Evolutionary conservation across 2,113 vertebrate genomes (phyloP), one percentile per base, ranked within the genome.

Genomic region (Salvator merianae): DNA sequence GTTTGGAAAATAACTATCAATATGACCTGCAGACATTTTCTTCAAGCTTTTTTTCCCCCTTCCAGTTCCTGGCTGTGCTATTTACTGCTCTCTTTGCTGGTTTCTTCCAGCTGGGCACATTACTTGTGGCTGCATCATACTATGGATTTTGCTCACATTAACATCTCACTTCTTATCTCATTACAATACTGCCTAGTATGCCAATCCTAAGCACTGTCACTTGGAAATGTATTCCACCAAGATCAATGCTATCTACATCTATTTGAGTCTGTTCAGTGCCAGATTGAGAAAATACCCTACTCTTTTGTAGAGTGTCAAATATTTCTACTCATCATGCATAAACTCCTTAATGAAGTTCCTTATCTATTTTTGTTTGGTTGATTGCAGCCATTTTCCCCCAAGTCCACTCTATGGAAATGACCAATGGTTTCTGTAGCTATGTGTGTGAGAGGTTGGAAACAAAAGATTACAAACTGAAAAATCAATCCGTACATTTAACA

Each of bases 171-270:
- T 78, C 76, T 18, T 72, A 26, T 71, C 30, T 47, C 65, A 79
- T 79, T 77, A 84, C 10, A 62, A 63, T 79, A 71, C 13, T 34
- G 20, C 18, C 53, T 32, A 78, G 43, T 55, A 77, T 34, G 55
- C 40, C 68, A 84, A 18, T 72, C 9, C 53, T 84, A 79, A 78
- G 22, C n/a, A 79, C 13, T 34, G 22, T 79, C n/a, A 82, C 36
- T 43, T 82, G 36, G 8, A 73, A 73, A 73, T 32, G 18, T 16
- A 79, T 72, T 43, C 16, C 55, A 84, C 24, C 70, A n/a, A 43
- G 47, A 62, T 77, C 66, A 55, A 68, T 84, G 14, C 34, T 55
- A 71, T 55, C 12, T 26, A 9, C 36, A 84, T 34, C 8, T 16
- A 38, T 79, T 40, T 34, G 28, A 22, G 47, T 78, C 50, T 34